Evolutionary conservation across 2,888 invertebrate genomes (phyloP).

Genomic region (Isoperla grammatica): DNA sequence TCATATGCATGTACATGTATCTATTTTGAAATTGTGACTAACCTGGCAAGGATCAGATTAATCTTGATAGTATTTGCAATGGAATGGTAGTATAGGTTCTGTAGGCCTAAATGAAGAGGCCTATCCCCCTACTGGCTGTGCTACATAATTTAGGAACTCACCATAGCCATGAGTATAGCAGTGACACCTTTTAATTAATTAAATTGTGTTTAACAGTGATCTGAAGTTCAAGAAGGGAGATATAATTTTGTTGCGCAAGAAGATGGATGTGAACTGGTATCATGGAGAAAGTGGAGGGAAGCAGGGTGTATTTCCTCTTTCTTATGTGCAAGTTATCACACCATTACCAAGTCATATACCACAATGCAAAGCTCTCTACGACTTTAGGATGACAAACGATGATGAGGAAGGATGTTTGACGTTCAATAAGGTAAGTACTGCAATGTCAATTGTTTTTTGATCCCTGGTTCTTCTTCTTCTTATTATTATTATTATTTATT

Average conservation of each 20-base stretch:
- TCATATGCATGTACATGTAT: too few relatives aligned
- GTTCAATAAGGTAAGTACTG: conserved; percentile 68
- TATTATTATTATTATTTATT: too few relatives aligned
- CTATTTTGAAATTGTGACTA: too few relatives aligned
- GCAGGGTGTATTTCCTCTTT: conserved; percentile 77
- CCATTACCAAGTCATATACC: conserved; percentile 70
- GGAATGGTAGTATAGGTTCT: too few relatives aligned
- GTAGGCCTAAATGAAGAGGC: too few relatives aligned
- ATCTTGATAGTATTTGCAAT: too few relatives aligned
- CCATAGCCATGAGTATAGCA: too few relatives aligned
- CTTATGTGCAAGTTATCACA: conserved; percentile 75
- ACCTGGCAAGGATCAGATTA: too few relatives aligned
- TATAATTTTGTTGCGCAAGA: conserved; percentile 68
- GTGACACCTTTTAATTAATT: background rate
- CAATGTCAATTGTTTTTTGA: background rate
- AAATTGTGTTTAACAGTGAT: conserved; percentile 53
- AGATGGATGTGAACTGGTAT: conserved; percentile 82
- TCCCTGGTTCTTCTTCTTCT: too few relatives aligned
- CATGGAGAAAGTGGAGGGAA: conserved; percentile 74
- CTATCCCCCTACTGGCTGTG: too few relatives aligned
- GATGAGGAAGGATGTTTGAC: conserved; percentile 89
- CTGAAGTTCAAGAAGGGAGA: conserved; percentile 83
- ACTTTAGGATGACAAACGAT: conserved; percentile 83
- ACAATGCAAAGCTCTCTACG: conserved; percentile 83
- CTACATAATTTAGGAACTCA: too few relatives aligned